Evolutionary conservation across 2,888 invertebrate genomes (phyloP).

Genomic region (Drosophila fungiperda): DNA sequence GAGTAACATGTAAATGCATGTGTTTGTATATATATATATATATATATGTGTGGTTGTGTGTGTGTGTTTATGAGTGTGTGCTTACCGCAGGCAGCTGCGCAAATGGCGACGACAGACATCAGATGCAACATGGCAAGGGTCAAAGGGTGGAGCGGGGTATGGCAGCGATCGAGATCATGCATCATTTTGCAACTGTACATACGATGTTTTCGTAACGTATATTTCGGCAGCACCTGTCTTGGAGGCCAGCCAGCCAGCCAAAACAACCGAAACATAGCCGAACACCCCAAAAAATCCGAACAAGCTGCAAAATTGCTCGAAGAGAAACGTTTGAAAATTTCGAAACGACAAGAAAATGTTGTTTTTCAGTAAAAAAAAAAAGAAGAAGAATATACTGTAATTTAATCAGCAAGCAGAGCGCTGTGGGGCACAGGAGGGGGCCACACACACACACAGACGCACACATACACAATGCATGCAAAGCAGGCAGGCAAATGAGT

Average conservation of each 20-base stretch:
- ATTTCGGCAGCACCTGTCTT: constrained; percentile 82
- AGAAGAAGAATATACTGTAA: constrained; percentile 58
- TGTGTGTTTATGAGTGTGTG: constrained; percentile 14
- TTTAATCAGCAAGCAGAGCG: constrained; percentile 68
- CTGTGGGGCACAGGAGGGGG: constrained; percentile 27
- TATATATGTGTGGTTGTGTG: constrained; percentile 1
- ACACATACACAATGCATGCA: constrained; percentile 7
- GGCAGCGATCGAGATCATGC: constrained; percentile 10
- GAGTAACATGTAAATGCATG: constrained; percentile 18
- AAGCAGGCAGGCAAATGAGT: constrained; percentile 26
- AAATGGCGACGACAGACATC: constrained; percentile 78
- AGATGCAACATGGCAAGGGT: constrained; percentile 52
- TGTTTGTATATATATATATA: not conserved
- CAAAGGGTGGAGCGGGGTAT: not conserved
- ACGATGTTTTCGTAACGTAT: constrained; percentile 68
- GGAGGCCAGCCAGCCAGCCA: constrained; percentile 41
- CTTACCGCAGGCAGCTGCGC: constrained; percentile 63
- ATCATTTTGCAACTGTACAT: constrained; percentile 69
- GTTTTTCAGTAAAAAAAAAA: constrained; percentile 30
- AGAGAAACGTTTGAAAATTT: constrained; percentile 28
- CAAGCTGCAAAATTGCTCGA: constrained; percentile 25
- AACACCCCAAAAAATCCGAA: not conserved
- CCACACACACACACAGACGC: constrained; percentile 2
- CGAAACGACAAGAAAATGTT: constrained; percentile 36
- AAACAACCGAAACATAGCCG: constrained; percentile 18